Evolutionary conservation across 2,113 vertebrate species (phyloP), one percentile per base, ranked within the genome.

Genomic region (Sinocyclocheilus grahami): DNA sequence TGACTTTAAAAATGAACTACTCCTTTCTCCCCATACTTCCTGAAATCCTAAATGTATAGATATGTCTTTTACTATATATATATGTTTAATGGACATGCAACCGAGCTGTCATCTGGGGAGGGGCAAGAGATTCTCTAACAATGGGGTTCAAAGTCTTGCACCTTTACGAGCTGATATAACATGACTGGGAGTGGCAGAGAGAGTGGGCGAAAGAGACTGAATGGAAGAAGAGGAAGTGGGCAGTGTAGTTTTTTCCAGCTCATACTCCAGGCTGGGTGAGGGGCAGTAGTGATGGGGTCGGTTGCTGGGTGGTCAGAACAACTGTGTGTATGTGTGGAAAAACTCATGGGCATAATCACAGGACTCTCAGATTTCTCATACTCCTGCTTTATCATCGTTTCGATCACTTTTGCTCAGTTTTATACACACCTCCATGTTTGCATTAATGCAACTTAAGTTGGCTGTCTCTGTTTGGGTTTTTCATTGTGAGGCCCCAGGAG

Each of bases 131-230:
- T 60, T 22, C 48, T 39, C 24, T 27, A 78, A 72, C 72, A 53
- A 37, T 82, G 37, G 37, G 88, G 94, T 94, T 95, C 94, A 95
- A 95, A 95, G 94, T 95, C 93, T 92, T 91, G 86, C 92, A 90
- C 89, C 91, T 95, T 95, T 95, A 95, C 65, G 91, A 95, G 93
- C 94, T 93, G 93, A 94, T 94, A 92, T 92, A 91, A 94, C 94
- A 94, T 93, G 93, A 94, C 93, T 92, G 90, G 91, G 92, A 93
- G 92, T 33, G 75, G 18, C 72, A 69, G 37, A 16, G 62, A 89
- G 80, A 82, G 78, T 83, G 87, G 84, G 87, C 85, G 72, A 82
- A 80, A 65, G 27, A 65, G 72, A 65, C 16, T 67, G 58, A 67
- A 75, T 86, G 53, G 62, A 89, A 88, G 83, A 79, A 90, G 63